Conservation (phyloP, 2,888 invertebrate genomes). For the Dynastes grantii region DNA sequence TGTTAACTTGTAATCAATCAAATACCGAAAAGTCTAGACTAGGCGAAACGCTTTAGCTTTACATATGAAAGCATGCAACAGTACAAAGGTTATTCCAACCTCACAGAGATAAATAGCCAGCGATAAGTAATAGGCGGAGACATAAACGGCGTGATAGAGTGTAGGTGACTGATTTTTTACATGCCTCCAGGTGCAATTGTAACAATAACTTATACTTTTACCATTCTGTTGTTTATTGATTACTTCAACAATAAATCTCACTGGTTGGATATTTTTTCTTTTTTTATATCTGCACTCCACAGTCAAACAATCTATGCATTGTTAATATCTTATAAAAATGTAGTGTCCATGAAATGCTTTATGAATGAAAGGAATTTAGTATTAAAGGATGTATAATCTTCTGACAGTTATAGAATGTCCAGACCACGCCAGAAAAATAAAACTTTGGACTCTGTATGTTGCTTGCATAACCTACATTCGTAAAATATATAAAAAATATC, state of each 20-base stretch:
- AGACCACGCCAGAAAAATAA: too few relatives aligned
- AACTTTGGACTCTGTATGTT: too few relatives aligned
- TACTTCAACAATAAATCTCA: neutral
- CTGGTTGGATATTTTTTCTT: neutral
- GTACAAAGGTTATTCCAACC: constrained; percentile 1
- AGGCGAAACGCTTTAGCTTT: too few relatives aligned
- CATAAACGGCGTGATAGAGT: neutral
- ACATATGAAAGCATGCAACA: too few relatives aligned
- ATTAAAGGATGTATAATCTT: too few relatives aligned
- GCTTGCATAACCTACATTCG: too few relatives aligned
- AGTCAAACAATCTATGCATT: neutral
- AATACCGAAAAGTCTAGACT: too few relatives aligned
- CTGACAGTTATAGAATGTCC: too few relatives aligned
- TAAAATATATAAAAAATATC: too few relatives aligned
- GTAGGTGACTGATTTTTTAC: neutral
- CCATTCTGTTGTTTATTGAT: neutral
- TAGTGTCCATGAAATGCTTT: too few relatives aligned
- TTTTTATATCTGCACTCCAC: neutral
- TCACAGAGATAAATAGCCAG: neutral
- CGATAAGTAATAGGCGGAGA: constrained; percentile 2
- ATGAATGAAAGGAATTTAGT: too few relatives aligned
- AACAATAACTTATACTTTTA: constrained; percentile 19
- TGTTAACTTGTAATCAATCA: too few relatives aligned
- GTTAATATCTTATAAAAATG: neutral
- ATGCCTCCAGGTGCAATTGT: constrained; percentile 1